Percentiles rank a stretch among this genome's conserved stretches.
phyloP scores from a whole-genome alignment of 1,140 invertebrate genomes.

The Atta texana region DNA sequence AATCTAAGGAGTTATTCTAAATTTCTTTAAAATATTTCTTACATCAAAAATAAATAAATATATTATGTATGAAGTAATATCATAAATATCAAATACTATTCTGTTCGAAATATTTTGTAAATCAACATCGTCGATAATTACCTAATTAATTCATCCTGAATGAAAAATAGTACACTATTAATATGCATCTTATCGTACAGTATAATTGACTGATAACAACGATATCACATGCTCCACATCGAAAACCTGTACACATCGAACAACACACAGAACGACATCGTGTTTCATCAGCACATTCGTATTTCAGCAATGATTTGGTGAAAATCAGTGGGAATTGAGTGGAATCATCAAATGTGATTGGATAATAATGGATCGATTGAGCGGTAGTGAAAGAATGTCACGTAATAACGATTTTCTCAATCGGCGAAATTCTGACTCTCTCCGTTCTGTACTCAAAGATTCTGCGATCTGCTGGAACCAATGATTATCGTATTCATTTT shows the following conservation, averaged over 20 bases:
- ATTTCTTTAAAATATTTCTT: neutral
- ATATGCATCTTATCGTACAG: constrained; percentile 38
- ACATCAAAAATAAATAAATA: neutral
- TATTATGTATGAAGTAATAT: neutral
- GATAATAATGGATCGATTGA: constrained; percentile 66
- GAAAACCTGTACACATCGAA: constrained; percentile 73
- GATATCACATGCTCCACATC: constrained; percentile 81
- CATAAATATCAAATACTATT: neutral
- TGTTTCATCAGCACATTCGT: constrained; percentile 72
- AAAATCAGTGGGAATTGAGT: constrained; percentile 64
- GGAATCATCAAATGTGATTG: constrained; percentile 59
- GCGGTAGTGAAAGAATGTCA: constrained; percentile 43
- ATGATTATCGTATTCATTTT: constrained; percentile 48
- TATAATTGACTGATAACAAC: constrained; percentile 69
- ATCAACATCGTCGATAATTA: neutral
- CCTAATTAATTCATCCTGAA: constrained; percentile 7
- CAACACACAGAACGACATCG: constrained; percentile 73
- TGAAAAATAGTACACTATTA: constrained; percentile 22
- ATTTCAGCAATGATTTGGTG: constrained; percentile 61
- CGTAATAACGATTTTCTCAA: constrained; percentile 19
- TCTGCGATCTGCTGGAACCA: constrained; percentile 85
- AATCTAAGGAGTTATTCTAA: neutral
- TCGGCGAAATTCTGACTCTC: constrained; percentile 50
- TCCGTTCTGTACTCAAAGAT: constrained; percentile 38
- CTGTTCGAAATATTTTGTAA: neutral